A percentile compares a stretch with the other conserved stretches of the same genome.
These are phyloP conservation scores for Epirrita christyi DNA, from an alignment of 2,888 invertebrate genomes.

Conservation along the genomic window DNA sequence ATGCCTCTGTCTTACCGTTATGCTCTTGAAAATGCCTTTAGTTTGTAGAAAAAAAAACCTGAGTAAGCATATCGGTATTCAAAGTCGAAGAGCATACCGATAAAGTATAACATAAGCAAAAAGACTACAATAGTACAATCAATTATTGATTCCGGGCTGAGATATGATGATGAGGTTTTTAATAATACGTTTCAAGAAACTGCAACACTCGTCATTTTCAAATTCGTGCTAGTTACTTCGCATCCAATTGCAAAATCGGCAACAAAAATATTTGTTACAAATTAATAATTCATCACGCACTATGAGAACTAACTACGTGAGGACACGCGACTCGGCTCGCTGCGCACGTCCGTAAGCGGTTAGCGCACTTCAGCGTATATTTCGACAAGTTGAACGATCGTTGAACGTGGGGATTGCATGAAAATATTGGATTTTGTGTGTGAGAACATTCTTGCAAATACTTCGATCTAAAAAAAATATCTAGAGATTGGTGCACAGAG, in stretches of 20 bases:
- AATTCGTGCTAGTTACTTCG: slow-evolving; percentile 35
- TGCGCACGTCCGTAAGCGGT: slow-evolving; percentile 41
- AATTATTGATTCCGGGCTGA: too few relatives aligned
- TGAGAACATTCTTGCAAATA: slow-evolving; percentile 21
- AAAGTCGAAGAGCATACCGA: too few relatives aligned
- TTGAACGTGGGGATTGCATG: slow-evolving; percentile 22
- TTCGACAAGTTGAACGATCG: slow-evolving; percentile 49
- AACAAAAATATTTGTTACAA: slow-evolving; percentile 45
- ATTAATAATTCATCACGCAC: slow-evolving; percentile 54
- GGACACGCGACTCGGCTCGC: slow-evolving; percentile 51
- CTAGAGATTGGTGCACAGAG: slow-evolving; percentile 3
- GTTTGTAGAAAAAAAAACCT: too few relatives aligned
- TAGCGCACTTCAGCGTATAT: slow-evolving; percentile 30
- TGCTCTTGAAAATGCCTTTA: too few relatives aligned
- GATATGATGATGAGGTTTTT: too few relatives aligned
- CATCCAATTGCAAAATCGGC: slow-evolving; percentile 20
- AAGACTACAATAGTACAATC: too few relatives aligned
- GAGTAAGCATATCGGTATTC: too few relatives aligned
- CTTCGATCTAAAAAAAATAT: not conserved
- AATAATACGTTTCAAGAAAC: not conserved
- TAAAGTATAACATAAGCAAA: too few relatives aligned
- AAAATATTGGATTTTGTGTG: slow-evolving; percentile 23
- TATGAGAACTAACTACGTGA: slow-evolving; percentile 58
- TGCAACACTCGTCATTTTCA: not conserved
- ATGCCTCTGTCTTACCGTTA: too few relatives aligned